Base-by-base conservation (phyloP, 1,140 invertebrate species). In the Cydia strobilella region DNA sequence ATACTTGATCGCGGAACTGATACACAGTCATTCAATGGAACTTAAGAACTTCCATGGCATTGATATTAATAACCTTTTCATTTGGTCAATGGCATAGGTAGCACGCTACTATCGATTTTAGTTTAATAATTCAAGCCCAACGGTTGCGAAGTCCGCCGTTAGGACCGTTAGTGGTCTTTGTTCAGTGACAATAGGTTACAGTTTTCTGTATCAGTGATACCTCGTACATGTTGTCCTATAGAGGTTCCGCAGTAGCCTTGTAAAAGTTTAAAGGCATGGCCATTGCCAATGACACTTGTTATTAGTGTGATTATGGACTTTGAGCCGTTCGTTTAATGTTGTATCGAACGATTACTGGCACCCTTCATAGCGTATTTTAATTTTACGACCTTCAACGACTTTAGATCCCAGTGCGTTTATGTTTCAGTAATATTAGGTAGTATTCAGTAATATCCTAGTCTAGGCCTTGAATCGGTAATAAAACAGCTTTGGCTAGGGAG, bases 201-300 rank as follows among this genome's bases (percentile, higher is more conserved):
- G 1, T 35, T 69, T 69, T 18, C 65, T 69, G 15, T 69, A 42
- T 20, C 65, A 42, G 31, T 18, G 35, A 35, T 18, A 31, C 42
- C 42, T 45, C 25, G 63, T n/a, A 15, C 27, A 69, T 18, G 31
- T 35, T 69, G 65, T 39, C 65, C 65, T 39, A 35, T 2, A 69
- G 35, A 69, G 65, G 31, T 69, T 39, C 65, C 31, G 7, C n/a
- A 69, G 18, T 69, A 69, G 23, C 65, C 65, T 69, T 69, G 65
- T 69, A 1, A 69, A 35, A 66, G 27, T 18, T 35, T 31, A 35
- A 42, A 69, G 31, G 65, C 65, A 69, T 35, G 31, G 65, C 65
- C 65, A 69, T 35, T 69, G 65, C 65, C 65, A 69, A 42, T 69
- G 65, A 42, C 65, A 69, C n/a, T 69, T 31, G n/a, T 69, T 35